A percentile compares a stretch with the other conserved stretches of the same genome.
Conservation (phyloP, 2,888 invertebrate genomes). For the Melitaea athalia region DNA sequence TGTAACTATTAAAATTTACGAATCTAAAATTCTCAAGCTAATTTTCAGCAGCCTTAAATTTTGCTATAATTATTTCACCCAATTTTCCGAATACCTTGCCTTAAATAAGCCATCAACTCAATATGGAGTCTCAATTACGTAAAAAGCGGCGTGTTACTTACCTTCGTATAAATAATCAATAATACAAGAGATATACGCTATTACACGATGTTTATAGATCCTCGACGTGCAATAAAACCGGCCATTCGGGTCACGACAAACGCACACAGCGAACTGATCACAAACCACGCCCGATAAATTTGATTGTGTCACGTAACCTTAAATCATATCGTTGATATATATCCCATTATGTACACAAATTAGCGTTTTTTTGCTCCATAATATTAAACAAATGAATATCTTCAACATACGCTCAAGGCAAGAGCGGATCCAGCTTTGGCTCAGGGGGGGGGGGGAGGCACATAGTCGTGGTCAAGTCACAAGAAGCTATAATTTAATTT, state of each 20-base stretch:
- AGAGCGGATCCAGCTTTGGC: too few species aligned
- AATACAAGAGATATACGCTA: slow-evolving; percentile 12
- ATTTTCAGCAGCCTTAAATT: background rate
- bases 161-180: slow-evolving; percentile 18
- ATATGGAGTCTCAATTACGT: slow-evolving; percentile 8
- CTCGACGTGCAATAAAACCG: slow-evolving; percentile 16
- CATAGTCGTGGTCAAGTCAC: too few species aligned
- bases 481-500: too few species aligned
- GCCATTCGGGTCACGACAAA: background rate
- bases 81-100: slow-evolving; percentile 6
- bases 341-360: too few species aligned
- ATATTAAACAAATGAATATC: too few species aligned
- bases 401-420: too few species aligned
- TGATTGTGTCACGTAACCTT: too few species aligned
- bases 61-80: background rate
- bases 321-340: too few species aligned
- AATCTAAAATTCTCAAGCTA: background rate
- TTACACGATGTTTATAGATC: slow-evolving; percentile 22
- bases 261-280: background rate
- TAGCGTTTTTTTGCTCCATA: too few species aligned
- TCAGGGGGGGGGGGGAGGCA: too few species aligned
- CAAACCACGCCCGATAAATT: too few species aligned
- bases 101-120: slow-evolving; percentile 8
- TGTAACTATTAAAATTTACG: background rate
- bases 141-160: slow-evolving; percentile 9